Base-by-base conservation (phyloP, 2,888 invertebrate species). In the Campaea margaritaria region DNA sequence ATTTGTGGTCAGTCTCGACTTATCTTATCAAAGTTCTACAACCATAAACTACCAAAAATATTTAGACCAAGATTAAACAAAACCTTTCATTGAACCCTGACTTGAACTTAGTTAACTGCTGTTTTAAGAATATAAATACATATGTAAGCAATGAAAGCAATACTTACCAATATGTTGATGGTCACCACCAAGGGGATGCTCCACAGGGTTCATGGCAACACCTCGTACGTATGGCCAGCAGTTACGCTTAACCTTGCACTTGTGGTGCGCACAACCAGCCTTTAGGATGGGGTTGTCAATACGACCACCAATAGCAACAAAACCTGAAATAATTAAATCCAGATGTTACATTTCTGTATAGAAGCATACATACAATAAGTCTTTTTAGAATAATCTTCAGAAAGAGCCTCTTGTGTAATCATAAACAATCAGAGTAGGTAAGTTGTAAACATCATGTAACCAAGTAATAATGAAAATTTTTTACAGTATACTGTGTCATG, bases 141-240 rank as follows among this genome's bases (percentile, higher is more conserved):
- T n/a, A 27, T 27, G 12, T 27, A 11, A 21, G 11, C n/a, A 34
- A 9, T 21, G 21, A 21, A 21, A 21, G 2, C 7, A 1, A 31
- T 55, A 83, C 92, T 86, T 68, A 96, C 99, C 99, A 94, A 99
- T 99, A 91, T 99, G 99, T 95, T 99, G 99, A 95, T 99, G 99
- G 95, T 99, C 99, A 97, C 99, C 99, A 95, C 99, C 99, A 83
- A 99, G 99, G 84, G 99, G 99, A 99, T 99, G 99, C 93, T 99
- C 99, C 76, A 99, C 99, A 58, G 99, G 99, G 94, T 99, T 99
- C 99, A 99, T 99, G 93, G 99, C 98, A 89, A 99, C 99, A 98
- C 99, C 99, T 94, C 99, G 96, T 75, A 97, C 97, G 90, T 97
- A 98, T 76, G 99, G 99, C 99, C 99, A 99, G 96, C 99, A 98